Percentiles rank a stretch among this genome's conserved stretches.
phyloP scores from a whole-genome alignment of 2,113 vertebrate species.

The Crotalus helleri region DNA sequence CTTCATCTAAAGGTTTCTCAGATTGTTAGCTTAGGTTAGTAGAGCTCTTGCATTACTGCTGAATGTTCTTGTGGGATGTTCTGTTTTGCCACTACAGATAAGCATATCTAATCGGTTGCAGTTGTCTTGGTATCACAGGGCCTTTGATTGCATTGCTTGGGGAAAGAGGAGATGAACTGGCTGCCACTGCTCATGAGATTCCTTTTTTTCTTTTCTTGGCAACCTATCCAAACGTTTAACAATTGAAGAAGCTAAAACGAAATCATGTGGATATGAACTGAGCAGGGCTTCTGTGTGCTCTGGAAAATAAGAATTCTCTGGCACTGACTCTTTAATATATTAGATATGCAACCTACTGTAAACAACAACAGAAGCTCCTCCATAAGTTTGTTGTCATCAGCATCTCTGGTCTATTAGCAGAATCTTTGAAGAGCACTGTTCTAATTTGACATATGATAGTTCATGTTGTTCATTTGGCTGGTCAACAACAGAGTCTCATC shows the following conservation, averaged over 20 bases:
- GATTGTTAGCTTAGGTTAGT: background rate
- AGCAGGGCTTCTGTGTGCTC: constrained; percentile 13
- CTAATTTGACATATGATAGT: background rate
- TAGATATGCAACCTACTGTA: background rate
- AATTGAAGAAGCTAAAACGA: background rate
- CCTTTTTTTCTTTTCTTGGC: background rate
- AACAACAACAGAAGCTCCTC: background rate
- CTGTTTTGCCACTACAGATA: background rate
- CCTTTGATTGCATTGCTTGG: background rate
- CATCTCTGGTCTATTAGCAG: background rate
- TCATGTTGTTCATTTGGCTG: background rate
- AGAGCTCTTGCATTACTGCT: background rate
- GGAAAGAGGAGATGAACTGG: background rate
- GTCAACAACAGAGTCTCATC: background rate
- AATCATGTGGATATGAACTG: constrained; percentile 18
- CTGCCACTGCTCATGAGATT: background rate
- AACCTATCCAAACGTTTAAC: background rate
- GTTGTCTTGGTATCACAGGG: background rate
- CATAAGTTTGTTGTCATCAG: background rate
- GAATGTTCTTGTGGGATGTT: background rate
- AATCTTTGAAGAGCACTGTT: background rate
- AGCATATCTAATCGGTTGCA: background rate
- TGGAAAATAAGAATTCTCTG: constrained; percentile 15
- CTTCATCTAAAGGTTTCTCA: background rate
- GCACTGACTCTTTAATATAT: background rate